Base-by-base conservation (phyloP, 1,140 invertebrate species). In the Danaus melanippus region DNA sequence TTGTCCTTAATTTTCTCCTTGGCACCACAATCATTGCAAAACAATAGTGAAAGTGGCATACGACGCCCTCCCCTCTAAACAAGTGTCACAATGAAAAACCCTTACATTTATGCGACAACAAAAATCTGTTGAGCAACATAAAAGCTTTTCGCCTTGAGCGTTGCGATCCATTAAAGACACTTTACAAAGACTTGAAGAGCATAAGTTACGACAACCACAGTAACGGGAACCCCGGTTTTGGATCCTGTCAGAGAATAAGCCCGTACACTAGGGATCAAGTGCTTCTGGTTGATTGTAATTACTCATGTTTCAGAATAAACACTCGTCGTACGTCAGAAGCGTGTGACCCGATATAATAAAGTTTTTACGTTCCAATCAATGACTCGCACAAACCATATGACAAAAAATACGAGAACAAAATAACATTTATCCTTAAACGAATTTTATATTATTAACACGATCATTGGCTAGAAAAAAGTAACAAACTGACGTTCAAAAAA, bases 151-250 rank as follows among this genome's bases (percentile, higher is more conserved):
- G 69, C 73, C 60, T 60, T 56, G 59, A 72, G 68, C 69, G 70
- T 70, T 66, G 77, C 64, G 71, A 74, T 74, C 74, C 74, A 80
- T 84, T 85, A 83, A 77, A 75, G 77, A 78, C 78, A 82, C 82
- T 85, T 80, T 69, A 79, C 72, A 70, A 60, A 68, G 69, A 74
- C 77, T 83, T 60, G 71, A 76, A 62, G 79, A 70, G 72, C 72
- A 66, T 56, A 66, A 67, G 67, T 66, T 69, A 71, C 69, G 56
- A 56, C 62, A 64, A 66, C 73, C 73, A 74, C 59, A 69, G 66
- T 69, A 56, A 44, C 48, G 53, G 60, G 73, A 73, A 54, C 70
- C 56, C 62, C 45, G 58, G 53, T 50, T 62, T 56, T 50, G 9
- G 46, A 56, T 46, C 45, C 63, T 42, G 42, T 49, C 9, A 59